A percentile compares a stretch with the other conserved stretches of the same genome.
phyloP scores from a whole-genome alignment of 2,113 vertebrate species.

The Odocoileus hemionus region DNA sequence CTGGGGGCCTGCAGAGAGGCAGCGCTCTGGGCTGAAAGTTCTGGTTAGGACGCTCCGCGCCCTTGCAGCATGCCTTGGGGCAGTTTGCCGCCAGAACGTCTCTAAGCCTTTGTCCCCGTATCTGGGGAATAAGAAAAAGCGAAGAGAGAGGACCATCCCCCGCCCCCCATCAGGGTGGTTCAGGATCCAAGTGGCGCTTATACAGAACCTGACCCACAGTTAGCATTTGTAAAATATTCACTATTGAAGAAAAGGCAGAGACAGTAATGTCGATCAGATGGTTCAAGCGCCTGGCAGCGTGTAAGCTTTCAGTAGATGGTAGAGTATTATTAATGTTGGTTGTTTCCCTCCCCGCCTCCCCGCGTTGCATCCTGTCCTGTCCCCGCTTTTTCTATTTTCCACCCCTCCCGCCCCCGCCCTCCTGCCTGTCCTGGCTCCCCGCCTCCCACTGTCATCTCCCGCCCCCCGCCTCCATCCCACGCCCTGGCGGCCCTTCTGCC shows the following conservation, averaged over 20 bases:
- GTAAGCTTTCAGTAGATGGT: not conserved
- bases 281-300: not conserved
- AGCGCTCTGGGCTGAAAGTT: not conserved
- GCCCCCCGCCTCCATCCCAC: not conserved
- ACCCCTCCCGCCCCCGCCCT: not conserved
- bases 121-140: not conserved
- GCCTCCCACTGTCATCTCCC: not conserved
- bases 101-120: not conserved
- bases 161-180: not conserved
- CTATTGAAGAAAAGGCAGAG: not conserved
- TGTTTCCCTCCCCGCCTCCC: not conserved
- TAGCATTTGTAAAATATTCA: not conserved
- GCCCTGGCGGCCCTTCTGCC: not conserved
- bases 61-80: not conserved
- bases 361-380: not conserved
- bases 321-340: not conserved
- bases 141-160: not conserved
- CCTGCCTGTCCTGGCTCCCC: not conserved
- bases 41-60: not conserved
- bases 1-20: not conserved
- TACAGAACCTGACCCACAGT: not conserved
- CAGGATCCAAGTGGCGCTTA: not conserved
- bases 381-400: not conserved
- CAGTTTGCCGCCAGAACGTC: not conserved
- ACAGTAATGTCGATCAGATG: not conserved